Evolutionary conservation across 2,797 vertebrate genomes (phyloP).

Genomic region (Microchirus variegatus): DNA sequence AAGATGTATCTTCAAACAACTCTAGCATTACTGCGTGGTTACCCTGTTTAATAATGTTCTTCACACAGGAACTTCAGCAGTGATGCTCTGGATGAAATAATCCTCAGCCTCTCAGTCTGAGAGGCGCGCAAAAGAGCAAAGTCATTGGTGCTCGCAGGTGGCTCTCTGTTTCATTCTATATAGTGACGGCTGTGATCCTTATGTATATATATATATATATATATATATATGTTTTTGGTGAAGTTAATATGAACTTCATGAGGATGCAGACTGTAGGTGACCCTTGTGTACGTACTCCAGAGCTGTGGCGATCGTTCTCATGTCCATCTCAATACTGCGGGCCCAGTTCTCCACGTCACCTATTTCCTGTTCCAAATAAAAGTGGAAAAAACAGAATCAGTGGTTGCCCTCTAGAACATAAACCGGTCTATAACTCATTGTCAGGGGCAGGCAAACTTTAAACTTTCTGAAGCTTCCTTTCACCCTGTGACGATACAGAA

Average conservation of each 20-base stretch:
- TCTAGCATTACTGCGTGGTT: conserved; percentile 1
- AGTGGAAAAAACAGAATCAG: background rate
- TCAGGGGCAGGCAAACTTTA: background rate
- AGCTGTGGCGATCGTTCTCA: conserved; percentile 93
- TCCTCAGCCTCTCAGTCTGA: conserved; percentile 1
- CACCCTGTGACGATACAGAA: background rate
- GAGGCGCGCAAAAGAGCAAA: background rate
- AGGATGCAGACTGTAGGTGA: conserved; percentile 86
- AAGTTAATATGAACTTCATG: conserved; percentile 61
- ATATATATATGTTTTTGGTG: fast-evolving
- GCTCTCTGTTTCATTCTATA: conserved; percentile 17
- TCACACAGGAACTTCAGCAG: conserved; percentile 1
- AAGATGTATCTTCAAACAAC: background rate
- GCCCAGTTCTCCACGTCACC: conserved; percentile 98
- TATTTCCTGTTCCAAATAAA: conserved; percentile 85
- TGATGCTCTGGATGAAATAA: conserved; percentile 2
- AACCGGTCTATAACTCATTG: background rate
- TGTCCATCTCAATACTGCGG: conserved; percentile 96
- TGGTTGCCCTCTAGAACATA: background rate
- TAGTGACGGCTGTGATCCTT: conserved; percentile 18
- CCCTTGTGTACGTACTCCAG: conserved; percentile 95
- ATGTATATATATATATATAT: fast-evolving
- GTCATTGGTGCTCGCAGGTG: conserved; percentile 7
- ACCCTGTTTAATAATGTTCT: background rate
- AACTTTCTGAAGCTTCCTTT: background rate